Evolutionary conservation across 2,113 vertebrate genomes (phyloP).

Genomic region (Sphaerodactylus townsendi): DNA sequence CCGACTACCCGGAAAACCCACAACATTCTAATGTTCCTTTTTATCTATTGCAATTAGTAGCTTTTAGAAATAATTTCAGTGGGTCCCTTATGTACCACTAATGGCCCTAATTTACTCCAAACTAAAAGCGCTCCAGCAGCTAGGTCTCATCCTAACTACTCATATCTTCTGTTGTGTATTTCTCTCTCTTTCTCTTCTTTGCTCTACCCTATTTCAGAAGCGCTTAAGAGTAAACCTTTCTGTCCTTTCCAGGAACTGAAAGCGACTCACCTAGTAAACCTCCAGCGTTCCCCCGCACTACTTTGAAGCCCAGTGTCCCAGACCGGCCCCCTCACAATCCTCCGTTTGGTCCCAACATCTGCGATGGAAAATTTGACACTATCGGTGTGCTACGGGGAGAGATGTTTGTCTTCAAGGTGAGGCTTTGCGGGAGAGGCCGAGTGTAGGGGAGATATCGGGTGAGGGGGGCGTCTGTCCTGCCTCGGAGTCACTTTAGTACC

Average conservation of each 20-base stretch:
- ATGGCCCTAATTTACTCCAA: neutral
- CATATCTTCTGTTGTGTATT: neutral
- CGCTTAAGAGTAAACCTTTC: constrained; percentile 8
- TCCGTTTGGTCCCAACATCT: constrained; percentile 81
- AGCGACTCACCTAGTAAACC: constrained; percentile 55
- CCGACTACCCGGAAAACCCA: too few relatives aligned
- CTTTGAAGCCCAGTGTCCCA: constrained; percentile 61
- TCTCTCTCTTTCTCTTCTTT: neutral
- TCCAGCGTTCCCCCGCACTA: constrained; percentile 64
- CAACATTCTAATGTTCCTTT: neutral
- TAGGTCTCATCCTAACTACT: neutral
- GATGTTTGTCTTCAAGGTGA: constrained; percentile 93
- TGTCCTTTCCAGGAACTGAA: constrained; percentile 49
- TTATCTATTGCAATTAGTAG: neutral
- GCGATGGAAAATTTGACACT: constrained; percentile 89
- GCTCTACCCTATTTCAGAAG: neutral
- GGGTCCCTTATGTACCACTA: neutral
- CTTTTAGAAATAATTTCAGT: neutral
- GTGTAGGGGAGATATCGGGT: neutral
- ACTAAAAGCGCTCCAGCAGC: neutral
- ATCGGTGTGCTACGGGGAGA: constrained; percentile 88
- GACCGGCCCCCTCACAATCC: constrained; percentile 67
- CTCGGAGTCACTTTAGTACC: neutral
- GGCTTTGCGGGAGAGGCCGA: neutral
- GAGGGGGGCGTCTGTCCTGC: neutral